Evolutionary conservation across 2,113 vertebrate species (phyloP).

Genomic region (Erythrocercus mccallii): DNA sequence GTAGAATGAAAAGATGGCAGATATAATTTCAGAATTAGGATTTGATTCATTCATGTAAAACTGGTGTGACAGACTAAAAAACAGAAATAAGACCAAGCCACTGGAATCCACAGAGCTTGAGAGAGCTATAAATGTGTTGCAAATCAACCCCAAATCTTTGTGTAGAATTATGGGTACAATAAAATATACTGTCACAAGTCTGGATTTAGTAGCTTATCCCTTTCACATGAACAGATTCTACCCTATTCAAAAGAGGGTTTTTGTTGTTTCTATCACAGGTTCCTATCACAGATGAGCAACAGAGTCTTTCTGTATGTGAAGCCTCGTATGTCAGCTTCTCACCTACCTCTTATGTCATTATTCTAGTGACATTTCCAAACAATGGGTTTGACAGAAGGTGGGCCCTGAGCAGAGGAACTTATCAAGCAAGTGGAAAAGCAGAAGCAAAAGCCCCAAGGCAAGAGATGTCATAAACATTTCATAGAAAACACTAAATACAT

Average conservation of each 20-base stretch:
- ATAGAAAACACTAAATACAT: not conserved
- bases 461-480: not conserved
- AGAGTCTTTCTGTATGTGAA: not conserved
- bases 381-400: not conserved
- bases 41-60: not conserved
- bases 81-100: not conserved
- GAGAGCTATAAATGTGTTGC: not conserved
- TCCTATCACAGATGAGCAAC: not conserved
- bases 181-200: not conserved
- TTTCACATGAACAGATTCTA: not conserved
- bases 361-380: not conserved
- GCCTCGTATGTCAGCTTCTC: not conserved
- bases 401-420: not conserved
- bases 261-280: not conserved
- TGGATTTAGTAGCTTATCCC: not conserved
- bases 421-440: not conserved
- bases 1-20: slow-evolving; percentile 21
- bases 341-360: not conserved
- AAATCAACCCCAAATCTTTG: not conserved
- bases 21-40: not conserved
- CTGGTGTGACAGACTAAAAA: not conserved
- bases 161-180: not conserved
- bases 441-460: not conserved
- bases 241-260: not conserved
- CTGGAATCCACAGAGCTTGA: not conserved